Conservation (phyloP, 2,113 vertebrate genomes). For the Sciurus niger region DNA sequence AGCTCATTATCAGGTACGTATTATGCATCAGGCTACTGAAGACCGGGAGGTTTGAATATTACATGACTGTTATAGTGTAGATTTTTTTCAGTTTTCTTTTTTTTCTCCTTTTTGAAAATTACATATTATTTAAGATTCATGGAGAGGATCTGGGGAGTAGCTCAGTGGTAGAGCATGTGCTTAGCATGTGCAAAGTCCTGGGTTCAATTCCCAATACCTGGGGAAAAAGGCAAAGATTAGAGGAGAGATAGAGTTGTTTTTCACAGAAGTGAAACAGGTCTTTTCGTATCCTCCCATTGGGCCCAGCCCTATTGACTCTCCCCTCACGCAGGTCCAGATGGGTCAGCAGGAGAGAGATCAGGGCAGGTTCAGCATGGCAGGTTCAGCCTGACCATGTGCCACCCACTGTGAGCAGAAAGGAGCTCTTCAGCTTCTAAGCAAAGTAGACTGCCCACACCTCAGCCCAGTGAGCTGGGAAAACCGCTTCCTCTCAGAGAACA, state of each 20-base stretch:
- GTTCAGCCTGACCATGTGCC: background rate
- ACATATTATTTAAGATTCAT: background rate
- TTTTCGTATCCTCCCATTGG: background rate
- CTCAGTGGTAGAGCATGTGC: background rate
- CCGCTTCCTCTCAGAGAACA: background rate
- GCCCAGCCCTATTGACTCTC: background rate
- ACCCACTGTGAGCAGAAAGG: background rate
- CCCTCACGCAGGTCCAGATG: background rate
- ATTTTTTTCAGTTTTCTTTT: no score
- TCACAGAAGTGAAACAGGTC: background rate
- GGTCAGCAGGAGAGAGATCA: background rate
- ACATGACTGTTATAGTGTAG: no score
- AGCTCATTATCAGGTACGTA: no score
- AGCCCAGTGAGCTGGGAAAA: background rate
- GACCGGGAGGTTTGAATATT: no score
- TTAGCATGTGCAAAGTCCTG: background rate
- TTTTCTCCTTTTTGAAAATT: background rate
- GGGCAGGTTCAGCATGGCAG: background rate
- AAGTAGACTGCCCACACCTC: background rate
- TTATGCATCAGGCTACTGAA: no score
- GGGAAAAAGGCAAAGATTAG: background rate
- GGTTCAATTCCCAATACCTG: background rate
- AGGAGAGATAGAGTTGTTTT: background rate
- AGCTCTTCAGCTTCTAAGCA: background rate
- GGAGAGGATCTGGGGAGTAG: background rate